These are phyloP conservation scores for Margarornis squamiger DNA, from an alignment of 2,797 vertebrate species.

Conservation along the genomic window DNA sequence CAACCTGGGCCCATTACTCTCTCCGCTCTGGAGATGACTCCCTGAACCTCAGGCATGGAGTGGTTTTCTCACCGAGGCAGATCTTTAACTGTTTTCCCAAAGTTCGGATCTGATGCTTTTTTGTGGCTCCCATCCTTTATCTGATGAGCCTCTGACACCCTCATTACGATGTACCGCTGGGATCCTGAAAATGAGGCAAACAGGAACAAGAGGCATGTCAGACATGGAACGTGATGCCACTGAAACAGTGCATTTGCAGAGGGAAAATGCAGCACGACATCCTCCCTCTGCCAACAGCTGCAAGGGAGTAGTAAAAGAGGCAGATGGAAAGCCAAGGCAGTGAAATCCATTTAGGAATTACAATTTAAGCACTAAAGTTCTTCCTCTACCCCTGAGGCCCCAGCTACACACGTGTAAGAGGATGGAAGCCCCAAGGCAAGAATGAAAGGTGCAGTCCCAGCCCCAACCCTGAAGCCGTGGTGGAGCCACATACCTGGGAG, in stretches of 20 bases:
- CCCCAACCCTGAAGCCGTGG: fast-evolving
- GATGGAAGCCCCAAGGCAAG: background rate
- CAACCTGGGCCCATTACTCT: background rate
- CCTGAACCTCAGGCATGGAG: fast-evolving
- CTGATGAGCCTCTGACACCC: slow-evolving; percentile 88
- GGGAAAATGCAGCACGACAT: fast-evolving
- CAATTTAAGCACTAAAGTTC: background rate
- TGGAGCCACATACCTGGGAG: slow-evolving; percentile 83
- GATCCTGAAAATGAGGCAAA: slow-evolving; percentile 76
- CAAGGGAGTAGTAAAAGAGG: background rate
- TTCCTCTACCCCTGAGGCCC: fast-evolving
- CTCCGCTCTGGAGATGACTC: background rate
- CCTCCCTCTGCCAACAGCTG: background rate
- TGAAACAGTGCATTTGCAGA: fast-evolving
- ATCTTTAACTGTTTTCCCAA: slow-evolving; percentile 90
- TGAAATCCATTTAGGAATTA: background rate
- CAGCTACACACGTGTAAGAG: fast-evolving
- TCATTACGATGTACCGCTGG: slow-evolving; percentile 83
- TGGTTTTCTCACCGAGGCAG: slow-evolving; percentile 84
- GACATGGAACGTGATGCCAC: fast-evolving
- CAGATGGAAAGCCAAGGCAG: background rate
- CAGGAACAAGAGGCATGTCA: fast-evolving
- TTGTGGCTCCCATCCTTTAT: slow-evolving; percentile 81
- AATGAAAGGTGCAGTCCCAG: fast-evolving
- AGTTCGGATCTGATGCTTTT: slow-evolving; percentile 81